Base-by-base conservation (phyloP, 1,140 invertebrate species). In the Aphelinus atriplicis region DNA sequence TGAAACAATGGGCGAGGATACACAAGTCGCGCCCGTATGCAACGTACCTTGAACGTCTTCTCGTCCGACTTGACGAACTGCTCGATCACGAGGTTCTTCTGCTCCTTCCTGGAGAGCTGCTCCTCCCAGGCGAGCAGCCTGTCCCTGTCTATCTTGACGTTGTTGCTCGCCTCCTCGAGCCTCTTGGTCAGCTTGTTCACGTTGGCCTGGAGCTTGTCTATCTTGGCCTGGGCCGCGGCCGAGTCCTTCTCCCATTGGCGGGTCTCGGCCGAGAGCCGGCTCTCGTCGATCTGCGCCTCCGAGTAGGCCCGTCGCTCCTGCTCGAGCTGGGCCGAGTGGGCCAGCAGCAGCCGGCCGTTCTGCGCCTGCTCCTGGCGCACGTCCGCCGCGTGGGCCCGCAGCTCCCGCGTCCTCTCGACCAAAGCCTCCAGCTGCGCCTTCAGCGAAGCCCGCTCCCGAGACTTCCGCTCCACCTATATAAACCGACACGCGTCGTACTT, bases 21-120 rank as follows among this genome's bases (percentile, higher is more conserved):
- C 7, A 55, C 66, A 71, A 46, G 26, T 26, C 26, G 26, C 26
- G 26, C 26, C 26, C 26, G 26, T 26, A 26, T 26, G 26, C 1
- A 62, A 71, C 73, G 80, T 83, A 91, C 91, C 81, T 91, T 91
- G 71, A 91, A 90, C 73, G 90, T 91, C 73, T 90, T 90, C 2
- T 90, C 80, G 81, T 94, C 92, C 71, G 91, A 88, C 74, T 91
- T 89, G 55, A 90, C 90, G 67, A 92, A 92, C 77, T 90, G 89
- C 75, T 91, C 90, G n/a, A 94, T 88, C 43, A 92, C 80, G 26
- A 89, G 85, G 73, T 90, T 91, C 72, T 92, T 90, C 3, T 90
- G 89, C 61, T 92, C 90, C 47, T 89, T 89, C 60, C 89, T 87
- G 71, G 90, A 88, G 1, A 93, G 82, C 9, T 90, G 89, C 51